Conservation (phyloP, 2,797 vertebrate genomes). For the Galago senegalensis region DNA sequence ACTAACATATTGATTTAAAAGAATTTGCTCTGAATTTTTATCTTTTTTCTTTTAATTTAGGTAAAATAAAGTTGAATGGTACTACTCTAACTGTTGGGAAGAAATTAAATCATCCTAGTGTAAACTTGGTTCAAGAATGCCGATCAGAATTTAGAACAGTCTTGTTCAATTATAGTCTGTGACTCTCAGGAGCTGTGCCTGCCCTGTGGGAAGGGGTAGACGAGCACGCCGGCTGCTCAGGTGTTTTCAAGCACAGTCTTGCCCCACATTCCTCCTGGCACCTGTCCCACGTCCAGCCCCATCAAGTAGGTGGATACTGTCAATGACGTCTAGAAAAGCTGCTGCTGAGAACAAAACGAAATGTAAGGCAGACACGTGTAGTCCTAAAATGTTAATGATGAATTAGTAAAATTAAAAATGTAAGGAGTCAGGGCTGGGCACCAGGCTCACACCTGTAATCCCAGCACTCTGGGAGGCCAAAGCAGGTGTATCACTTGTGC, state of each 20-base stretch:
- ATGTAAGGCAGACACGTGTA: neutral
- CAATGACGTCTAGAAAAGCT: neutral
- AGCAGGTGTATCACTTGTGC: too few species aligned
- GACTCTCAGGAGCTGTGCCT: neutral
- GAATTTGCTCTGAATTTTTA: conserved; percentile 41
- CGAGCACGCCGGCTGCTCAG: rapidly evolving
- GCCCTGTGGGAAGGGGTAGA: neutral
- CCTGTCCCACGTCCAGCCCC: neutral
- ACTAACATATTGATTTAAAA: neutral
- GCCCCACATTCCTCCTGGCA: neutral
- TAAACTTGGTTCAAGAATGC: neutral
- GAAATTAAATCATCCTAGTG: neutral
- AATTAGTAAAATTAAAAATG: neutral
- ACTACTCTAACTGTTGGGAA: neutral
- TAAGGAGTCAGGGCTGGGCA: neutral
- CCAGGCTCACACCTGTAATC: too few species aligned
- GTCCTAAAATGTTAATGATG: neutral
- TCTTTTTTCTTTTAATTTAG: conserved; percentile 11
- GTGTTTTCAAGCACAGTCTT: neutral
- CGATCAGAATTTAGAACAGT: neutral
- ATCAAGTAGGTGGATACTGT: neutral
- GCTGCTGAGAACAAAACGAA: neutral
- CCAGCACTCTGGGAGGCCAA: too few species aligned
- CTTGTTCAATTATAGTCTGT: neutral
- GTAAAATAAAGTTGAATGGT: neutral